Base-by-base conservation (phyloP, 2,113 vertebrate genomes). In the Eurystomus gularis region DNA sequence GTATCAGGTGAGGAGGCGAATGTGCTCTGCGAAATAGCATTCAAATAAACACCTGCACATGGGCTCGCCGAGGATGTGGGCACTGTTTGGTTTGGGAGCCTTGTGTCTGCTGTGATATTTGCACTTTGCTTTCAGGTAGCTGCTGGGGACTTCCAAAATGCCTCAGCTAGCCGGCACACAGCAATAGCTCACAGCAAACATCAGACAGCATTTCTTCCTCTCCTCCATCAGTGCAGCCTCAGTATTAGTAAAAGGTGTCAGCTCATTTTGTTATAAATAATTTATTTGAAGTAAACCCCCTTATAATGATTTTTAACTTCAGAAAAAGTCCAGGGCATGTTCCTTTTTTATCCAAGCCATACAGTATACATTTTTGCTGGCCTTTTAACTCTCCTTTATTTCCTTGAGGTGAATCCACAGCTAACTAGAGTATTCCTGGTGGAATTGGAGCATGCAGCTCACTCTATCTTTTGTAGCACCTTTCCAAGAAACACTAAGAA, bases 401-500 rank as follows among this genome's bases (percentile, higher is more conserved):
- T 86, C 65, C 76, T 71, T 69, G 69, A 65, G 85, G 70, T 88
- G 66, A 87, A 85, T 65, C 66, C 58, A 81, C 84, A 55, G 64
- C 37, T 78, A 79, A 86, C 54, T 48, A 70, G 58, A 70, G 54
- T 88, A 90, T 92, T 78, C 88, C 93, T 94, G 46, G 69, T 75
- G 81, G 91, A 95, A 86, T 0, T 81, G 82, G 66, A 85, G 70
- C 52, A 52, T 8, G 52, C 80, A 77, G 57, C 39, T 51, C 23
- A 1, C 91, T 82, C 96, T 91, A 68, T 88, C 95, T 89, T 78
- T 61, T 71, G 80, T 52, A 93, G 61, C 94, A 95, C 86, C 93
- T 96, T 96, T 80, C 89, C 64, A 89, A 91, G 90, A 58, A 93
- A 83, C 78, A 87, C 28, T 40, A 77, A 89, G 84, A 93, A 76